Evolutionary conservation across 2,888 invertebrate genomes (phyloP).

Genomic region (Hirtodrosophila trivittata): DNA sequence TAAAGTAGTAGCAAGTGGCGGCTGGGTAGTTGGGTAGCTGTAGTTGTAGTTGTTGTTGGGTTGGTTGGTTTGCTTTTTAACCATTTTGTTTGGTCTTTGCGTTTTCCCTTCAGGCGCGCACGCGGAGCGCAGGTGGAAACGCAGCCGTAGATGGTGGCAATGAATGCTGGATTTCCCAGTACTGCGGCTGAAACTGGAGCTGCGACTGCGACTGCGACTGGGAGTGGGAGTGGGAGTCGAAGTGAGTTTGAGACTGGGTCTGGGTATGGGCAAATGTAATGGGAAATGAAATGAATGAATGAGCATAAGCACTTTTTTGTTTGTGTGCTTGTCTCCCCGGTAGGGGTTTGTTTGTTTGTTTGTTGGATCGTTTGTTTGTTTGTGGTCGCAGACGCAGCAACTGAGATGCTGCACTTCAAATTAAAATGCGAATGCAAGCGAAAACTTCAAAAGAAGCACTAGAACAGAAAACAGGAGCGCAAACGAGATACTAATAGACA

Average conservation of each 20-base stretch:
- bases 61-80: constrained; percentile 70
- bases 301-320: constrained; percentile 78
- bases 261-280: constrained; percentile 59
- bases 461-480: constrained; percentile 78
- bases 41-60: constrained; percentile 26
- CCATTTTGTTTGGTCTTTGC: constrained; percentile 74
- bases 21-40: constrained; percentile 24
- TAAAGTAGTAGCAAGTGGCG: constrained; percentile 76
- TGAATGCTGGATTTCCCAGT: constrained; percentile 29
- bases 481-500: constrained; percentile 79
- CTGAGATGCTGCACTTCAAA: constrained; percentile 78
- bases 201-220: background rate
- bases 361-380: constrained; percentile 49
- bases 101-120: constrained; percentile 53
- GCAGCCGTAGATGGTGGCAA: constrained; percentile 43
- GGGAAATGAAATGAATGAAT: constrained; percentile 79
- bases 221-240: background rate
- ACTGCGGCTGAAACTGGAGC: constrained; percentile 3
- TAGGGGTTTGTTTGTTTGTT: constrained; percentile 9
- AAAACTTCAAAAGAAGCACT: constrained; percentile 79
- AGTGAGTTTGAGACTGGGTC: too few species aligned
- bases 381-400: constrained; percentile 65
- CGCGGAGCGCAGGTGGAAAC: constrained; percentile 51
- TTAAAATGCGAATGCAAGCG: constrained; percentile 80
- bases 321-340: constrained; percentile 36